Conservation (phyloP, 2,888 invertebrate species). For the Dysmachus trigonus region DNA sequence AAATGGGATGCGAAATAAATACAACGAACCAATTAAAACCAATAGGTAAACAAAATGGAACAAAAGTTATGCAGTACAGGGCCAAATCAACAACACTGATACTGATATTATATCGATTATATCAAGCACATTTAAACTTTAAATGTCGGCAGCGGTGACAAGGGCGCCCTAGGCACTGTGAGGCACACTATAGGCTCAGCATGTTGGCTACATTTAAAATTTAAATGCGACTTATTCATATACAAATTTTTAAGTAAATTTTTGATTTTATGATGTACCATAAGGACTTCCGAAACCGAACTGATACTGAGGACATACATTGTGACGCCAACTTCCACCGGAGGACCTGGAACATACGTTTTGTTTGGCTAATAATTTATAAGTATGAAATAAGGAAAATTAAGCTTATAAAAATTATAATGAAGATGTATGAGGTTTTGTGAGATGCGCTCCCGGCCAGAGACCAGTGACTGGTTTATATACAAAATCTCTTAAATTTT, state of each 20-base stretch:
- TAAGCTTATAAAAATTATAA: slow-evolving; percentile 37
- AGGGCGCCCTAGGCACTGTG: not conserved
- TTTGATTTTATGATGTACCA: slow-evolving; percentile 73
- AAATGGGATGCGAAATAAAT: slow-evolving; percentile 47
- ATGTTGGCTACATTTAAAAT: slow-evolving; percentile 47
- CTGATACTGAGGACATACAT: slow-evolving; percentile 98
- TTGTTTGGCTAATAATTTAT: slow-evolving; percentile 44
- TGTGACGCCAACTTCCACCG: slow-evolving; percentile 97
- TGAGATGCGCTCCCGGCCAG: slow-evolving; percentile 14
- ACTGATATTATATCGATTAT: slow-evolving; percentile 34
- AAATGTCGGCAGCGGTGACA: slow-evolving; percentile 42
- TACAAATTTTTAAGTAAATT: slow-evolving; percentile 30
- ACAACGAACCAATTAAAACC: slow-evolving; percentile 39
- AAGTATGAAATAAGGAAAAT: slow-evolving; percentile 34
- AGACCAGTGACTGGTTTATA: slow-evolving; percentile 7
- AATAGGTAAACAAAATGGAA: slow-evolving; percentile 25
- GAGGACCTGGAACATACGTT: slow-evolving; percentile 83
- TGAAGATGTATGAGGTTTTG: slow-evolving; percentile 34
- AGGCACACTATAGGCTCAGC: not conserved
- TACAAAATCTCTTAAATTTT: not conserved
- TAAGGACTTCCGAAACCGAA: slow-evolving; percentile 97
- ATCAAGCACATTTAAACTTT: slow-evolving; percentile 48
- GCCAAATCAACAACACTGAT: slow-evolving; percentile 47
- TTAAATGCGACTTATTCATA: slow-evolving; percentile 46
- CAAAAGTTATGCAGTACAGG: slow-evolving; percentile 38